Base-by-base conservation (phyloP, 64 coral and sea anemone species). In the Orbicella faveolata region DNA sequence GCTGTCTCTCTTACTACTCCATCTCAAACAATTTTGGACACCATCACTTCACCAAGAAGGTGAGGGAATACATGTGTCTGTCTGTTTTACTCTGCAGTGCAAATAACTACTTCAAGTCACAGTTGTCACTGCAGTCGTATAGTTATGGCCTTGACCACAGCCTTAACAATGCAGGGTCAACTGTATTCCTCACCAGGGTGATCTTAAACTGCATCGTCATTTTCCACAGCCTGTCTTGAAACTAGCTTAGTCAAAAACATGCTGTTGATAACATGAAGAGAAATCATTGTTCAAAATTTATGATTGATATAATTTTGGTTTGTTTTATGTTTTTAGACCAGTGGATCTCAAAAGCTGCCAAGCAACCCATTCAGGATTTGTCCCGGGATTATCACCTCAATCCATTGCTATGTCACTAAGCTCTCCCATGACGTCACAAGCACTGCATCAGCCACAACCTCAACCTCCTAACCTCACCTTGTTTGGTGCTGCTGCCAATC, bases 401-500 rank as follows among this genome's bases (percentile, higher is more conserved):
- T 77, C 86, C 4, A 77, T 86, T 78, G 61, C 83, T 16, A 76
- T 88, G 88, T 83, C 95, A 13, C 65, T 79, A 26, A 96, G 52
- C 51, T 78, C 90, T 10, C 51, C 79, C 73, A 36, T 93, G 20
- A 51, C 92, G 9, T 89, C 92, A 18, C 89, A 88, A 69, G 79
- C 41, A 41, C 66, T 94, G 62, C 92, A 66, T 33, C 57, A 97
- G 67, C 14, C 65, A 80, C 92, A 93, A 17, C 55, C 86, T 18
- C 88, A 93, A 17, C 68, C 86, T 18, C 88, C 91, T 0, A 88
- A 89, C 10, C 89, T 97, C 10, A 75, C 95, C 36, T 91, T 97
- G 83, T 91, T 91, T 87, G 83, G 89, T 13, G 78, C 83, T 55
- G 73, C 82, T 52, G 63, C 74, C 18, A 93, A 97, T 25, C 92